Conservation (phyloP, 2,797 vertebrate species). For the Sebastes umbrosus region DNA sequence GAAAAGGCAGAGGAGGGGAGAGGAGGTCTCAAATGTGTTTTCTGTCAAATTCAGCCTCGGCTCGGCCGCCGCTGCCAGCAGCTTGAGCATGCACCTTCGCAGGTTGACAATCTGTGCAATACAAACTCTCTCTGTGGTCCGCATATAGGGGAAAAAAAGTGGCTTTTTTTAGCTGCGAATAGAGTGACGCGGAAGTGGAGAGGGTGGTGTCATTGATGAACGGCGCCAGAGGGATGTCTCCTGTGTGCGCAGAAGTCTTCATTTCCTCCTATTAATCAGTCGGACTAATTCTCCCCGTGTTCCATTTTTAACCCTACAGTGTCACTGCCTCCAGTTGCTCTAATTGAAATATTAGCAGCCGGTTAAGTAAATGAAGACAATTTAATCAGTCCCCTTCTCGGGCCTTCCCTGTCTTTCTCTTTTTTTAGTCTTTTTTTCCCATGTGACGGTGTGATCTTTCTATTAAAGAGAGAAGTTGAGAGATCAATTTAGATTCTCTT, state of each 20-base stretch:
- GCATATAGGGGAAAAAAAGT: constrained; percentile 13
- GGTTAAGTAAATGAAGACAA: constrained; percentile 88
- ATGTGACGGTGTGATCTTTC: constrained; percentile 80
- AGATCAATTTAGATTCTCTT: constrained; percentile 76
- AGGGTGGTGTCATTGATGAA: constrained; percentile 80
- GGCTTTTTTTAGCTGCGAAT: constrained; percentile 54
- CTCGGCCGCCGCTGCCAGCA: constrained; percentile 41
- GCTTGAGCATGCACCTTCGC: constrained; percentile 45
- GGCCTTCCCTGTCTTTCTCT: constrained; percentile 56
- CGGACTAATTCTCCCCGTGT: constrained; percentile 81
- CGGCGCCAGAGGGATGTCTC: constrained; percentile 77
- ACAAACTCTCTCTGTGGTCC: constrained; percentile 43
- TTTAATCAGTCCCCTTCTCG: constrained; percentile 82
- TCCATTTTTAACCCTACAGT: constrained; percentile 86
- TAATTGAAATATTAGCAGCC: constrained; percentile 89
- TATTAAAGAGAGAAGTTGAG: constrained; percentile 82
- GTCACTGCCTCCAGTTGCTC: constrained; percentile 83
- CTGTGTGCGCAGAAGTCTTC: constrained; percentile 80
- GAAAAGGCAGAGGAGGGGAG: constrained; percentile 76
- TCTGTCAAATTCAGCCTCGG: constrained; percentile 70
- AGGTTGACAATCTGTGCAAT: constrained; percentile 46
- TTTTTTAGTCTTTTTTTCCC: constrained; percentile 64
- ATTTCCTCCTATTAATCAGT: constrained; percentile 87
- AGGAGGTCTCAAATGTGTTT: constrained; percentile 78
- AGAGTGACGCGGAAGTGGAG: constrained; percentile 61